These are phyloP conservation scores for Bombus terrestris DNA, from an alignment of 1,140 invertebrate species.

Conservation along the genomic window DNA sequence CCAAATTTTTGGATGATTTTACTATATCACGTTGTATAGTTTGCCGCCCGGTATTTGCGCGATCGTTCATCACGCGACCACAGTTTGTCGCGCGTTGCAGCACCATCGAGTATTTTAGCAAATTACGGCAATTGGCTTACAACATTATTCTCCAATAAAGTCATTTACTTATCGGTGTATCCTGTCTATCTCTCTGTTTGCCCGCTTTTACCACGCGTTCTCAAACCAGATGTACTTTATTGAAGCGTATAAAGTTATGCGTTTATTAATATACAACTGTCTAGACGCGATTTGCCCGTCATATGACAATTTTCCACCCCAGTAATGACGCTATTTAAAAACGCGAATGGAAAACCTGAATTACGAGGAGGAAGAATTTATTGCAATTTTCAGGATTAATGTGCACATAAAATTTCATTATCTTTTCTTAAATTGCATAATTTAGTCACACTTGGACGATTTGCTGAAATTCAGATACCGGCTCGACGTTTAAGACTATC, in stretches of 20 bases:
- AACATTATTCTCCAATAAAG: constrained; percentile 46
- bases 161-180: constrained; percentile 47
- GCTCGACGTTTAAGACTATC: too few relatives aligned
- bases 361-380: neutral
- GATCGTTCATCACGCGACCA: constrained; percentile 29
- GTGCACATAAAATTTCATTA: too few relatives aligned
- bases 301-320: neutral
- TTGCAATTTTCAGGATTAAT: neutral
- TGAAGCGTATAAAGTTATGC: neutral
- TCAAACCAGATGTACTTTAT: constrained; percentile 24
- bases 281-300: neutral
- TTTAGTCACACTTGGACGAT: too few relatives aligned
- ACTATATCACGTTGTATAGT: neutral
- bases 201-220: constrained; percentile 26
- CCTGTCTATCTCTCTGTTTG: constrained; percentile 33
- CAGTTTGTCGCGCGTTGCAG: constrained; percentile 29
- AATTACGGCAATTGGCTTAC: constrained; percentile 47
- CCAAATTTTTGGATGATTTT: neutral
- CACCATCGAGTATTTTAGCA: constrained; percentile 26
- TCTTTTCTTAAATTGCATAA: too few relatives aligned
- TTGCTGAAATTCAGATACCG: neutral
- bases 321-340: neutral
- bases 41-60: constrained; percentile 14
- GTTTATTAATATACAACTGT: neutral
- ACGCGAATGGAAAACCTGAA: neutral